Base-by-base conservation (phyloP, 2,113 vertebrate species). In the Zosterops japonicus region DNA sequence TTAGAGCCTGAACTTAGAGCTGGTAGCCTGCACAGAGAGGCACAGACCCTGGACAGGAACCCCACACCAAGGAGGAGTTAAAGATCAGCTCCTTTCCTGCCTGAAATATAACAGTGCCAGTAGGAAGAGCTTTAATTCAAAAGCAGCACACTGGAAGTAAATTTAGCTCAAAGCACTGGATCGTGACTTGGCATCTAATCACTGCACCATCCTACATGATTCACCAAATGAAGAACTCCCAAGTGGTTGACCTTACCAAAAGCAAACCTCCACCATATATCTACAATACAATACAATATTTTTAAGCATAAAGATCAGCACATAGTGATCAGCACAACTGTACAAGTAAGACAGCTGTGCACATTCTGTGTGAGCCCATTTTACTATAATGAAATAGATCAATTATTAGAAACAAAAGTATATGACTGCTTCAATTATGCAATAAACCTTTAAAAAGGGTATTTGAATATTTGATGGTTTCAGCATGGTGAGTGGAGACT, bases 141-240 rank as follows among this genome's bases (percentile, higher is more conserved):
- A 94, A 89, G 68, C 93, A 92, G 86, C 64, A 92, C 59, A 55
- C 52, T 93, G 83, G 64, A 93, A 95, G 72, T 83, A 95, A 96
- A 97, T 93, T 96, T 93, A 97, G 91, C 93, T 92, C 86, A 65
- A 93, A 95, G 93, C 3, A 5, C 86, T 90, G 65, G 46, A 94
- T 96, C 56, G 80, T 96, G 95, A 96, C 93, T 96, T 93, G 94
- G 86, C 72, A 75, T 75, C 83, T 94, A 86, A 89, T 84, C 76
- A 63, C 61, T 87, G 81, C 42, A 63, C 52, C 83, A 89, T 83
- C 89, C 86, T 60, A 71, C 83, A 61, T 8, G 64, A 96, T 75
- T 92, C 80, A 89, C 68, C 64, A 74, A 93, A 59, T 50, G 9
- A 20, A 90, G 88, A 95, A 90, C 82, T 92, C 86, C 71, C 77